Conservation (phyloP, 2,888 invertebrate species). For the Hirtodrosophila trivittata region DNA sequence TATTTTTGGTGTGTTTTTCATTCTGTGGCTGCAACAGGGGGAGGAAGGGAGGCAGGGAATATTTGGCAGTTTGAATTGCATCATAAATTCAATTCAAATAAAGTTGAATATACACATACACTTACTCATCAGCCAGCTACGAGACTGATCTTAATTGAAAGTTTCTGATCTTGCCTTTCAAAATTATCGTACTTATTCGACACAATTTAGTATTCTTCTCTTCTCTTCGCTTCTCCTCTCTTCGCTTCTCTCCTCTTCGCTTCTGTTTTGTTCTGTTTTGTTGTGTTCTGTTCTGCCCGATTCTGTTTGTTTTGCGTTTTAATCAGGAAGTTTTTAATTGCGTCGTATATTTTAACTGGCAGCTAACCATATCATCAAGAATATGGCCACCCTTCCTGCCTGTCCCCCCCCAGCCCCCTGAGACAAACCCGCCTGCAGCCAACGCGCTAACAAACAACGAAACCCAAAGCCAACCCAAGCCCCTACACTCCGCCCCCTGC, state of each 20-base stretch:
- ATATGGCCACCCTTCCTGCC: constrained; percentile 14
- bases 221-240: not conserved
- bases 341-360: constrained; percentile 70
- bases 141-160: constrained; percentile 66
- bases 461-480: constrained; percentile 37
- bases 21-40: not conserved
- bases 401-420: not conserved
- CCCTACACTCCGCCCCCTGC: constrained; percentile 29
- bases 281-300: constrained; percentile 9
- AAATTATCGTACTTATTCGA: constrained; percentile 46
- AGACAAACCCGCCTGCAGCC: not conserved
- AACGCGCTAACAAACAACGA: constrained; percentile 13
- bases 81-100: constrained; percentile 71
- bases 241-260: not conserved
- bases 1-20: constrained; percentile 13
- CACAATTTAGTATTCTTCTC: constrained; percentile 35
- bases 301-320: constrained; percentile 69
- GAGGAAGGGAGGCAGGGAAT: constrained; percentile 3
- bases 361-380: constrained; percentile 62
- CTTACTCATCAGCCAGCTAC: constrained; percentile 53
- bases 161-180: constrained; percentile 60
- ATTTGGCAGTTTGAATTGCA: constrained; percentile 49
- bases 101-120: constrained; percentile 62
- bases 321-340: constrained; percentile 77
- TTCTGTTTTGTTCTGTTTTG: constrained; percentile 17